Evolutionary conservation across 2,888 invertebrate genomes (phyloP).

Genomic region (Synergus laeviventris): DNA sequence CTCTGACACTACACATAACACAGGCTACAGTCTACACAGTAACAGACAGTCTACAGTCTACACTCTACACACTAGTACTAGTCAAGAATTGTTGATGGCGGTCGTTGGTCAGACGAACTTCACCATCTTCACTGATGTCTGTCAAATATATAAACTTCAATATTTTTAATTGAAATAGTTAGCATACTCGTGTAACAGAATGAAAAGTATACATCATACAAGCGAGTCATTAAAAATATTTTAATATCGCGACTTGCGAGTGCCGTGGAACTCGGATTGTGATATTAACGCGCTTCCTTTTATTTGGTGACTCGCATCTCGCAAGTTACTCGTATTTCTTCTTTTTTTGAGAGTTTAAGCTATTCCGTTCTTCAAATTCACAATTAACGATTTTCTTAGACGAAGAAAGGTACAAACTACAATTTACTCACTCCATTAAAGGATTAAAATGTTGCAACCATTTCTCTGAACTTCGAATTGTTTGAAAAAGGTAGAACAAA

Average conservation of each 20-base stretch:
- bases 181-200: neutral
- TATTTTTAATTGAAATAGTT: conserved; percentile 7
- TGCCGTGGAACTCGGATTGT: neutral
- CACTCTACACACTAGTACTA: no score
- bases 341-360: neutral
- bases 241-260: neutral
- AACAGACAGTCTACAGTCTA: no score
- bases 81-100: neutral
- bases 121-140: neutral
- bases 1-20: no score
- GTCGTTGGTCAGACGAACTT: neutral
- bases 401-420: neutral
- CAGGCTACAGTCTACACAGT: no score
- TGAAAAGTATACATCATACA: neutral
- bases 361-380: neutral
- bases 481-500: neutral
- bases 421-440: neutral
- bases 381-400: no score
- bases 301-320: neutral
- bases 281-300: conserved; percentile 2
- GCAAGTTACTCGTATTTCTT: neutral
- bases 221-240: neutral
- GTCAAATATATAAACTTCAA: conserved; percentile 7
- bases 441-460: neutral
- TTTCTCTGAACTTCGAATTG: neutral